These are phyloP conservation scores for Caenorhabditis sinica DNA, from an alignment of 2,888 invertebrate species.

Conservation along the genomic window DNA sequence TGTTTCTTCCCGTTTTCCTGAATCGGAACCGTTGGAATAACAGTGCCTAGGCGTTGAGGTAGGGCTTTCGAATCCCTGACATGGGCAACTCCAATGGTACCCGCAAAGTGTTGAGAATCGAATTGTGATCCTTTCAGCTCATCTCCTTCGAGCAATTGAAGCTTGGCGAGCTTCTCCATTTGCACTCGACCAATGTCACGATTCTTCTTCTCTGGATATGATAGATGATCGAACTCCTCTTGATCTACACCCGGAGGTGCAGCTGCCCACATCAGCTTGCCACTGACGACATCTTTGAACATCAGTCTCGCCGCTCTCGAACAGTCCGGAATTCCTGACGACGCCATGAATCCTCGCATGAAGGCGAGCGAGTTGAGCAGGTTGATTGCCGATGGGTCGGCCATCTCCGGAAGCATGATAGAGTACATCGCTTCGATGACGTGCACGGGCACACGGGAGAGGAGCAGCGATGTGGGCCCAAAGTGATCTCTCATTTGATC, in stretches of 20 bases:
- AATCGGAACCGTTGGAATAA: constrained; percentile 55
- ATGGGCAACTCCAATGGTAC: constrained; percentile 66
- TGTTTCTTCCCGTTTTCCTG: constrained; percentile 87
- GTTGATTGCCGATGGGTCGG: constrained; percentile 78
- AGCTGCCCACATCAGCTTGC: constrained; percentile 90
- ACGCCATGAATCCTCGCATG: constrained; percentile 97
- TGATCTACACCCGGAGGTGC: constrained; percentile 89
- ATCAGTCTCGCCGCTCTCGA: constrained; percentile 93
- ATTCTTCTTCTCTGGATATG: constrained; percentile 69
- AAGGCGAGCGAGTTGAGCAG: constrained; percentile 91
- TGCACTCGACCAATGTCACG: constrained; percentile 70
- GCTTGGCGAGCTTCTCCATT: constrained; percentile 78
- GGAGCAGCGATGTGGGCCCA: constrained; percentile 88
- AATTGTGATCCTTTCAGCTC: constrained; percentile 53
- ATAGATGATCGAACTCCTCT: constrained; percentile 75
- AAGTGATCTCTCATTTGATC: constrained; percentile 94
- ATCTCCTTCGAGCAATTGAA: constrained; percentile 76
- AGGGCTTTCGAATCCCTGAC: constrained; percentile 66
- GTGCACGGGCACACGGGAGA: constrained; percentile 88
- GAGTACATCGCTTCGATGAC: constrained; percentile 88
- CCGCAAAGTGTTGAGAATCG: constrained; percentile 69
- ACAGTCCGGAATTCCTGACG: constrained; percentile 93
- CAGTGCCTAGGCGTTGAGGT: constrained; percentile 52
- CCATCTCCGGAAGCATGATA: constrained; percentile 88
- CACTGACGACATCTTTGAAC: constrained; percentile 92